phyloP scores from a whole-genome alignment of 2,797 vertebrate genomes.

The Ambastaia sidthimunki region DNA sequence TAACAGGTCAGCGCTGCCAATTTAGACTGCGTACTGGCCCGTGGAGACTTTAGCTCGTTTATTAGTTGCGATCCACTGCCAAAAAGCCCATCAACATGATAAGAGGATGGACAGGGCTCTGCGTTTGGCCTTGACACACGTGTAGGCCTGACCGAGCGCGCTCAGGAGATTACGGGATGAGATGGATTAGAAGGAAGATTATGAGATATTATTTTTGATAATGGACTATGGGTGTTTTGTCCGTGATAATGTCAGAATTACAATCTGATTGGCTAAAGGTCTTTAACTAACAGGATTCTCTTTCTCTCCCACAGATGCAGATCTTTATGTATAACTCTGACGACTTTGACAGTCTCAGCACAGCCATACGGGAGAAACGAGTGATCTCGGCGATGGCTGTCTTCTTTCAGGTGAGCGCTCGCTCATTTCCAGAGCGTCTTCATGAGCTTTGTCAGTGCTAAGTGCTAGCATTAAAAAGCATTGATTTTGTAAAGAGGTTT shows the following conservation, averaged over 20 bases:
- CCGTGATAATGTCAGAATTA: conserved; percentile 17
- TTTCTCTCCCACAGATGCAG: conserved; percentile 87
- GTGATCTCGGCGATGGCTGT: conserved; percentile 90
- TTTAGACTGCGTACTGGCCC: background rate
- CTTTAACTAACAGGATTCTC: background rate
- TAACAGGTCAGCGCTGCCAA: conserved; percentile 39
- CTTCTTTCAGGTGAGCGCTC: conserved; percentile 91
- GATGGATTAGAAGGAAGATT: conserved; percentile 33
- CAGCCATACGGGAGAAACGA: conserved; percentile 90
- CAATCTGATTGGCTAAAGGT: conserved; percentile 21
- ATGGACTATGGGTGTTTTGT: conserved; percentile 36
- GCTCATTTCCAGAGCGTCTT: background rate
- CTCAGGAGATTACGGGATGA: conserved; percentile 31
- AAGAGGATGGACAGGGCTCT: conserved; percentile 36
- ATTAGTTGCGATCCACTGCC: conserved; percentile 37
- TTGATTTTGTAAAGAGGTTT: conserved; percentile 41
- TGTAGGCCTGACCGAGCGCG: background rate
- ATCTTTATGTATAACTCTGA: conserved; percentile 98
- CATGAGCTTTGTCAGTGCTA: conserved; percentile 38
- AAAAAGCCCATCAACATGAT: conserved; percentile 44
- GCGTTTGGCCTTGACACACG: conserved; percentile 14
- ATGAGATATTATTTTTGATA: conserved; percentile 30
- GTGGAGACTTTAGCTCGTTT: conserved; percentile 17
- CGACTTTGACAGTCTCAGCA: conserved; percentile 93
- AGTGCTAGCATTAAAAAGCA: conserved; percentile 42